A percentile compares a stretch with the other conserved stretches of the same genome.
These are phyloP conservation scores for Halichondria panicea DNA, from an alignment of 37 sponge, comb jelly and placozoan species.

Conservation along the genomic window DNA sequence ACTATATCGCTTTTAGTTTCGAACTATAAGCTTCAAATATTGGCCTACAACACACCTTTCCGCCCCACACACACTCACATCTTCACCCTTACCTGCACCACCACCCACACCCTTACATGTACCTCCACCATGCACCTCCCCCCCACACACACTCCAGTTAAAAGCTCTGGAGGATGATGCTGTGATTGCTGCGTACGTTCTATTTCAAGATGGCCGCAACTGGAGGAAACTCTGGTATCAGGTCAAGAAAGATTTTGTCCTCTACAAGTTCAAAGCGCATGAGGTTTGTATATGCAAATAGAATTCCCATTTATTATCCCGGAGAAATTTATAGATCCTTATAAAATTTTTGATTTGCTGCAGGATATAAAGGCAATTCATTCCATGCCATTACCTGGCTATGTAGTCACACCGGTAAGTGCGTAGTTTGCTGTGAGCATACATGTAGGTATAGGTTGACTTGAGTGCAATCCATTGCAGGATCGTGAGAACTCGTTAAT, in stretches of 20 bases:
- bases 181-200: conserved; percentile 58
- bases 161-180: conserved; percentile 47
- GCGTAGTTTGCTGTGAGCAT: neutral
- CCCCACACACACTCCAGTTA: conserved; percentile 13
- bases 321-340: neutral
- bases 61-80: neutral
- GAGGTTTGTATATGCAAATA: conserved; percentile 42
- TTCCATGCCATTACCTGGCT: conserved; percentile 75
- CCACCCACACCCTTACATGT: neutral
- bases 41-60: too few relatives aligned
- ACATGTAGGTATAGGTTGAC: neutral
- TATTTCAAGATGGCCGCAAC: conserved; percentile 49
- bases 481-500: neutral
- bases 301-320: neutral
- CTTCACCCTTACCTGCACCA: neutral
- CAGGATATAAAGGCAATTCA: conserved; percentile 71
- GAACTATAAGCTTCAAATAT: too few relatives aligned
- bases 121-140: neutral
- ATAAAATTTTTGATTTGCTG: neutral
- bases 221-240: conserved; percentile 74
- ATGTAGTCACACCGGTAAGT: conserved; percentile 33
- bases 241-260: conserved; percentile 67
- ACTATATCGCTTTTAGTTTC: too few relatives aligned
- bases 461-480: conserved; percentile 5
- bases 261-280: conserved; percentile 92